Conservation (phyloP, 37 sponge, comb jelly and placozoan genomes). For the Mnemiopsis leidyi region DNA sequence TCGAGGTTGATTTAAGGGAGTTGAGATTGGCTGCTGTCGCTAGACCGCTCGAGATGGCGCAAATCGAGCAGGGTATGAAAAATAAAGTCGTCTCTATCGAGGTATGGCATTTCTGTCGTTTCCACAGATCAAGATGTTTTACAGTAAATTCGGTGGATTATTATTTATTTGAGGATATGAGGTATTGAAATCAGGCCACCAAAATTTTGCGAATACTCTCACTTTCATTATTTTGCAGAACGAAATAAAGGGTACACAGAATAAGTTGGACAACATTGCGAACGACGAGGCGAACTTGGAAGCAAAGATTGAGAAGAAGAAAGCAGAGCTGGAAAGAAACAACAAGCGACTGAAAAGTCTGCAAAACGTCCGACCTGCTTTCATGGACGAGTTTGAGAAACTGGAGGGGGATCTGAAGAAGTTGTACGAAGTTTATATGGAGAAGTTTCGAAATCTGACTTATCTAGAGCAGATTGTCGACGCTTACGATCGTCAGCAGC, state of each 20-base stretch:
- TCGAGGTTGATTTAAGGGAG: slow-evolving; percentile 86
- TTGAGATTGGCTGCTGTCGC: slow-evolving; percentile 74
- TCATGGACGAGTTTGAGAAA: slow-evolving; percentile 98
- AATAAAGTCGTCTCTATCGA: slow-evolving; percentile 72
- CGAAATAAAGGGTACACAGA: slow-evolving; percentile 76
- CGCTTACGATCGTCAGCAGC: slow-evolving; percentile 77
- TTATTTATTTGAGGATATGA: too few relatives aligned
- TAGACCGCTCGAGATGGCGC: slow-evolving; percentile 76
- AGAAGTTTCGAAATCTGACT: slow-evolving; percentile 83
- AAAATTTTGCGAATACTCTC: too few relatives aligned
- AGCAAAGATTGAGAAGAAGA: slow-evolving; percentile 94
- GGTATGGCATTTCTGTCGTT: slow-evolving; percentile 69
- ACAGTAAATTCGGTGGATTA: too few relatives aligned
- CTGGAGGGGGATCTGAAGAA: slow-evolving; percentile 82
- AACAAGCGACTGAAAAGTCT: slow-evolving; percentile 86
- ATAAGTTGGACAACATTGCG: slow-evolving; percentile 83
- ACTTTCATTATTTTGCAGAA: slow-evolving; percentile 69
- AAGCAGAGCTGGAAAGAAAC: slow-evolving; percentile 90
- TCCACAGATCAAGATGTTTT: too few relatives aligned
- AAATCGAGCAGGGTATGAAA: slow-evolving; percentile 82
- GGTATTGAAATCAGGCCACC: too few relatives aligned
- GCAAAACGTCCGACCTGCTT: slow-evolving; percentile 93
- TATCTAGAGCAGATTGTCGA: slow-evolving; percentile 92
- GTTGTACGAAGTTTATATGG: slow-evolving; percentile 87
- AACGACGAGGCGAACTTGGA: slow-evolving; percentile 89